Evolutionary conservation across 64 coral and sea anemone genomes (phyloP).

Genomic region (Orbicella faveolata): DNA sequence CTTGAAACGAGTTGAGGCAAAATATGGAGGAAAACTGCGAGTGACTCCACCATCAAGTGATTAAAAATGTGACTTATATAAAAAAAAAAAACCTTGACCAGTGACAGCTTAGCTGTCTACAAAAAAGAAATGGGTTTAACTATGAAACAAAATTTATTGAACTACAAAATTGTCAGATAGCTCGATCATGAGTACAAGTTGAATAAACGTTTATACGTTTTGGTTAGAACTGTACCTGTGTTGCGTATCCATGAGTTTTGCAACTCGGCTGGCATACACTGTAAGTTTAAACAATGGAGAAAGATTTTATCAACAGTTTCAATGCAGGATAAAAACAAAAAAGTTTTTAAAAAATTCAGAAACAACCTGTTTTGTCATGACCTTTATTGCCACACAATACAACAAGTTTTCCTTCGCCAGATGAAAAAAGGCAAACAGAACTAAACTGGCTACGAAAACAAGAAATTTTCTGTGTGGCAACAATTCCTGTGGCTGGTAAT

Average conservation of each 20-base stretch:
- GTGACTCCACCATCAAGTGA: background rate
- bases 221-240: background rate
- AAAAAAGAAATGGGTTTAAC: background rate
- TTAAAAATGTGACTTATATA: background rate
- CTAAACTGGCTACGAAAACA: too few species aligned
- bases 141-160: background rate
- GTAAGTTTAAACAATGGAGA: too few species aligned
- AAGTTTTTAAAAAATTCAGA: too few species aligned
- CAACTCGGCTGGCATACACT: background rate
- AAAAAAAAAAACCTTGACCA: background rate
- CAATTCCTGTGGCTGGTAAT: too few species aligned
- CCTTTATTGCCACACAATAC: too few species aligned
- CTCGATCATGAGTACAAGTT: constrained; percentile 10
- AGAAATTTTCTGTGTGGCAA: too few species aligned
- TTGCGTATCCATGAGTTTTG: background rate
- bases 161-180: constrained; percentile 2
- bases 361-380: too few species aligned
- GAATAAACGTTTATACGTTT: constrained; percentile 43
- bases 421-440: too few species aligned
- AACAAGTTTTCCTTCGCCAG: too few species aligned
- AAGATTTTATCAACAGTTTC: too few species aligned
- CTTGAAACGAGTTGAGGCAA: constrained; percentile 89
- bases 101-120: background rate
- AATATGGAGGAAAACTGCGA: constrained; percentile 83
- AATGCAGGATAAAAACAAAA: too few species aligned